Evolutionary conservation across 2,797 vertebrate species (phyloP), one percentile per base, ranked within the genome.

Genomic region (Chaenodraco wilsoni): DNA sequence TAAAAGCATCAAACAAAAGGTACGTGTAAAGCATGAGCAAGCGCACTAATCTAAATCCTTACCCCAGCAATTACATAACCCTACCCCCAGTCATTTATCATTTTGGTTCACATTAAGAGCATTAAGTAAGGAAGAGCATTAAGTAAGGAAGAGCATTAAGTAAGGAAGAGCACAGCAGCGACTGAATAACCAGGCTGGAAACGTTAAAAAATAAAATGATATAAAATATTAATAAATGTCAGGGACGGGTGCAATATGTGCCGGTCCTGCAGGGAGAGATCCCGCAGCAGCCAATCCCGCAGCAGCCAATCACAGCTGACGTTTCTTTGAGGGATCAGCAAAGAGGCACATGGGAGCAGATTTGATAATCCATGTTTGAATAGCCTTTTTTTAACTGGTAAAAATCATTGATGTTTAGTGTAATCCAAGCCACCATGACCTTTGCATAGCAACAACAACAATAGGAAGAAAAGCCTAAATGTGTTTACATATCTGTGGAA

Each of bases 21-120:
- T 87, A 86, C 76, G 78, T 87, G 81, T 82, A 76, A 87, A 63
- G 87, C 84, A 82, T 87, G 76, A 63, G 60, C 66, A 70, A 80
- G 81, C 12, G 9, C 74, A 72, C 33, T 50, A n/a, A 73, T 83
- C 67, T 41, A 31, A 82, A 89, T 78, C 59, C 54, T 62, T 67
- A 15, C 44, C 37, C 12, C 33, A 49, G 46, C 3, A 76, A 51
- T 84, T 81, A 65, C 61, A 74, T 82, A 84, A 84, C 66, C 57
- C 65, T 17, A 21, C 10, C 21, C 5, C 19, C 45, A 46, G 2
- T 61, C 44, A n/a, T 65, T 62, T 56, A 50, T 71, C n/a, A 31
- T 7, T 40, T 21, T 49, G 27, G 3, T 54, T 46, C 15, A 43
- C 45, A 6, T 52, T 71, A 45, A 72, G 21, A 51, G 40, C 17